Conservation (phyloP, 2,797 vertebrate species). For the Hylomyscus alleni region DNA sequence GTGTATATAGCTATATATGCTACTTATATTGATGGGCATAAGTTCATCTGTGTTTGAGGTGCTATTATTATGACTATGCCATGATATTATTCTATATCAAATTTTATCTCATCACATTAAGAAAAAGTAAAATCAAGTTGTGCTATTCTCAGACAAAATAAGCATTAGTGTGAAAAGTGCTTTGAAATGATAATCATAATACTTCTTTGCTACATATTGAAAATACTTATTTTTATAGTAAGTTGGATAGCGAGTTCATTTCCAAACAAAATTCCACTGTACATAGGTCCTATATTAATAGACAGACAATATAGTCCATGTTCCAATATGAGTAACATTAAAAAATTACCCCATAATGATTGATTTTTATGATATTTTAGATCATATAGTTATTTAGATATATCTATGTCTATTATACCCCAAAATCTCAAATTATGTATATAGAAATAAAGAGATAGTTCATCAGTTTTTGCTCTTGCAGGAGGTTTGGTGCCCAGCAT, state of each 20-base stretch:
- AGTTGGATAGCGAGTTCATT: not conserved
- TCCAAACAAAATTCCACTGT: not conserved
- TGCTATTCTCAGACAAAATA: not conserved
- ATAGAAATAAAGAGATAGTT: not conserved
- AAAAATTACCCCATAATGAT: not conserved
- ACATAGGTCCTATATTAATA: not conserved
- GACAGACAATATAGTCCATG: not conserved
- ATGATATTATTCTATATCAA: not conserved
- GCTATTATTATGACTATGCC: not conserved
- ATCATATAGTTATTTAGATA: not conserved
- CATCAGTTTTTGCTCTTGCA: not conserved
- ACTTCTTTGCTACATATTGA: not conserved
- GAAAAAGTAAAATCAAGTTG: not conserved
- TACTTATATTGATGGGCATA: not conserved
- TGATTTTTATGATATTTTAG: not conserved
- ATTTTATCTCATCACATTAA: not conserved
- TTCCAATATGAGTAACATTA: not conserved
- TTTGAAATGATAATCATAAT: not conserved
- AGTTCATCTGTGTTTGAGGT: not conserved
- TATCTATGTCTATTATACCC: not conserved
- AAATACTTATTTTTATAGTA: conserved; percentile 8
- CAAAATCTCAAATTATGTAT: not conserved
- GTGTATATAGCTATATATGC: not conserved
- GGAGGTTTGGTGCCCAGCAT: not conserved
- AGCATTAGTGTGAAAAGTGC: not conserved